Percentiles rank a stretch among this genome's conserved stretches.
Conservation (phyloP, 2,113 vertebrate species). For the Theristicus caerulescens region DNA sequence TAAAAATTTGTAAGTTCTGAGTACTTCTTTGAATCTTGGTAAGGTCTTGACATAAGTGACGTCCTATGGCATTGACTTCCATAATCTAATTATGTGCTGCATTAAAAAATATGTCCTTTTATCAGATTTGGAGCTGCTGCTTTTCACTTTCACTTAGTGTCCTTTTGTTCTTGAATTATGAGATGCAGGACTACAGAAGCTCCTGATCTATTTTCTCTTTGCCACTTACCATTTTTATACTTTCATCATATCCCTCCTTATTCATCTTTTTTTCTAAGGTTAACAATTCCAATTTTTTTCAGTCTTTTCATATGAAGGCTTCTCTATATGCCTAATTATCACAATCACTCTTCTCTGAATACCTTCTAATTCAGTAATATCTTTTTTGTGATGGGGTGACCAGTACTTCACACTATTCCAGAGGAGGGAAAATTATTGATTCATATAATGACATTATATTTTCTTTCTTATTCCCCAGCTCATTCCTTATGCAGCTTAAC, state of each 20-base stretch:
- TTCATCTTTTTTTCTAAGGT: slow-evolving; percentile 24
- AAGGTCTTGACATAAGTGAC: slow-evolving; percentile 37
- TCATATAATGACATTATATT: slow-evolving; percentile 6
- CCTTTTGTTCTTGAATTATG: slow-evolving; percentile 62
- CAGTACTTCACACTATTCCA: neutral
- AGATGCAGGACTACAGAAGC: neutral
- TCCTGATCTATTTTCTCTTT: slow-evolving; percentile 57
- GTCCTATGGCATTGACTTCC: slow-evolving; percentile 28
- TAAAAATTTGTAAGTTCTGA: neutral
- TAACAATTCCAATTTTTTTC: neutral
- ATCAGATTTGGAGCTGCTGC: slow-evolving; percentile 22
- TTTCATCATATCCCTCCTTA: slow-evolving; percentile 15
- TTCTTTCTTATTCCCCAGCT: slow-evolving; percentile 6
- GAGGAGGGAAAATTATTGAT: slow-evolving; percentile 22
- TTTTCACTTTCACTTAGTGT: slow-evolving; percentile 54
- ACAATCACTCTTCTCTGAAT: slow-evolving; percentile 36
- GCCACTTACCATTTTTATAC: slow-evolving; percentile 35
- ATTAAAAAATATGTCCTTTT: slow-evolving; percentile 37
- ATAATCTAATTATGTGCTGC: slow-evolving; percentile 46
- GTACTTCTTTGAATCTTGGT: slow-evolving; percentile 24
- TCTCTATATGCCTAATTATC: slow-evolving; percentile 38
- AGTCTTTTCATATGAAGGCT: slow-evolving; percentile 21
- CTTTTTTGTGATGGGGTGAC: slow-evolving; percentile 8
- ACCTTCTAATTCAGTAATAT: slow-evolving; percentile 36
- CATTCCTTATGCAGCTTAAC: neutral